These are phyloP conservation scores for Chymomyza amoena DNA, from an alignment of 2,888 invertebrate genomes.

Conservation along the genomic window DNA sequence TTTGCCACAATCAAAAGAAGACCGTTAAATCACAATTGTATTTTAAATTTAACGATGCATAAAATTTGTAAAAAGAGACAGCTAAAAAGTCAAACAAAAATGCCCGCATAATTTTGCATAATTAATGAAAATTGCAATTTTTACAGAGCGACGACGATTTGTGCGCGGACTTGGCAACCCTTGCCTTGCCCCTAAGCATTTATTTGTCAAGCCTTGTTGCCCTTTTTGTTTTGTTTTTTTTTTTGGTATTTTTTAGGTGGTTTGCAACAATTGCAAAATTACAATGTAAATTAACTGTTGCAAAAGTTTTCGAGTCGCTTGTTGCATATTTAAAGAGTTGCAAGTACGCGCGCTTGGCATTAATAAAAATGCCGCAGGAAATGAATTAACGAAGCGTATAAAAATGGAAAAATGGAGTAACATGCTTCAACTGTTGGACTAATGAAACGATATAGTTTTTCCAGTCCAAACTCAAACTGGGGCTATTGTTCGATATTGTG, in stretches of 20 bases:
- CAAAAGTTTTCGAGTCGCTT: conserved; percentile 37
- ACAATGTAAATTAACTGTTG: conserved; percentile 52
- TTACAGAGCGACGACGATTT: conserved; percentile 26
- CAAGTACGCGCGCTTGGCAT: conserved; percentile 5
- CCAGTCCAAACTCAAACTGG: background rate
- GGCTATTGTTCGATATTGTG: background rate
- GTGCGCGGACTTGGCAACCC: background rate
- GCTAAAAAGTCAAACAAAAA: conserved; percentile 31
- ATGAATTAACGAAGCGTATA: conserved; percentile 23
- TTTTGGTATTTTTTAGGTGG: conserved; percentile 13
- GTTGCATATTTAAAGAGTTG: conserved; percentile 44
- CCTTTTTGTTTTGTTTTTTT: background rate
- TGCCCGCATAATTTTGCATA: conserved; percentile 49
- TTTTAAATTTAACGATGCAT: conserved; percentile 57
- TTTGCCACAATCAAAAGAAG: conserved; percentile 2
- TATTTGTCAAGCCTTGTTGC: conserved; percentile 10
- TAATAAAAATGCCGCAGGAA: conserved; percentile 6
- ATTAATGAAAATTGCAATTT: conserved; percentile 51
- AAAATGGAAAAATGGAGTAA: background rate
- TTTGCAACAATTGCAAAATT: conserved; percentile 46
- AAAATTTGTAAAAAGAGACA: conserved; percentile 46
- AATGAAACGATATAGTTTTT: background rate
- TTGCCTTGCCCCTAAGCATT: conserved; percentile 15
- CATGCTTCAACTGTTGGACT: background rate
- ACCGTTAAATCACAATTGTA: conserved; percentile 13